Percentiles rank a stretch among this genome's conserved stretches.
Evolutionary conservation across 64 coral and sea anemone species (phyloP).

Genomic region (Montipora capricornis): DNA sequence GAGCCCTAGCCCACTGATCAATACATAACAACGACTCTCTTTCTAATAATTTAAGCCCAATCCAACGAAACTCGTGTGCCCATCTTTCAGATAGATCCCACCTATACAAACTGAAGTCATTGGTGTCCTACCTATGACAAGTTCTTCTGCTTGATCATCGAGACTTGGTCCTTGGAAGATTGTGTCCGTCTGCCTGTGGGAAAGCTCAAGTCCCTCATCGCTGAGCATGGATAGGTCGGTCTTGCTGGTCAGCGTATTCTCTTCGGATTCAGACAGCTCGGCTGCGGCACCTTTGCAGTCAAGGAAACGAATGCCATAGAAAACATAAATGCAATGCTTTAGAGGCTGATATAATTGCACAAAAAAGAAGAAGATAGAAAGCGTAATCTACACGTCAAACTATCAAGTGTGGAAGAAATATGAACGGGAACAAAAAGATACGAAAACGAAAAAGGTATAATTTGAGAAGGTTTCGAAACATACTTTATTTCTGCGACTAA

Average conservation of each 20-base stretch:
- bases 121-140: constrained; percentile 59
- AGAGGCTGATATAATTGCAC: too few species aligned
- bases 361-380: too few species aligned
- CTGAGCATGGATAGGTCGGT: constrained; percentile 87
- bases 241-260: constrained; percentile 88
- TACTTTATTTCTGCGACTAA: too few species aligned
- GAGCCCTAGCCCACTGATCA: too few species aligned
- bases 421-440: too few species aligned
- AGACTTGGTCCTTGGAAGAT: constrained; percentile 92
- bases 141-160: constrained; percentile 90
- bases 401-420: too few species aligned
- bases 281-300: constrained; percentile 18
- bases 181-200: constrained; percentile 78
- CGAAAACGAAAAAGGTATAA: too few species aligned
- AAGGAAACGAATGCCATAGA: neutral
- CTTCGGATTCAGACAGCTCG: constrained; percentile 70
- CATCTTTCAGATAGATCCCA: constrained; percentile 73
- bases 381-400: too few species aligned
- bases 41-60: too few species aligned
- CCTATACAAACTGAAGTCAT: neutral
- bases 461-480: too few species aligned
- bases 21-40: too few species aligned
- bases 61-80: constrained; percentile 11
- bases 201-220: constrained; percentile 95
- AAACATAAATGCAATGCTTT: too few species aligned